Percentiles rank a stretch among this genome's conserved stretches.
phyloP scores from a whole-genome alignment of 2,797 vertebrate species.

The Syndactyla subalaris region DNA sequence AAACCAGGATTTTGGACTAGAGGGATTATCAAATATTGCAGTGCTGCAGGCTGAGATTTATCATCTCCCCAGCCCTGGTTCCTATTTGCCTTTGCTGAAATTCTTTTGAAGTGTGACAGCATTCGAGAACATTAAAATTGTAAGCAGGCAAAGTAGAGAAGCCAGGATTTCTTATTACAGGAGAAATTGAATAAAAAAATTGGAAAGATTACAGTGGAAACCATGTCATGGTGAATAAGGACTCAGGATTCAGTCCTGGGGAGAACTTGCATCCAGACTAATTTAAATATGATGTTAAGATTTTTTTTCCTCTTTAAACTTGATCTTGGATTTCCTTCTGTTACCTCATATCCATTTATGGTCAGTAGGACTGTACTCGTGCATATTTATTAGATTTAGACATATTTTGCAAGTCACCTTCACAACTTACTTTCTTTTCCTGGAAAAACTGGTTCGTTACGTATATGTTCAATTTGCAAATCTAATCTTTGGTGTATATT shows the following conservation, averaged over 20 bases:
- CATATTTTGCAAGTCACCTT: conserved; percentile 69
- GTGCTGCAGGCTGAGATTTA: background rate
- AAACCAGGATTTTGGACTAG: background rate
- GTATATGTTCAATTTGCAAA: conserved; percentile 46
- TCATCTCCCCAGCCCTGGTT: background rate
- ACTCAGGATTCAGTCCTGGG: background rate
- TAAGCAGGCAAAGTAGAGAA: background rate
- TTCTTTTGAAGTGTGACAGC: conserved; percentile 1
- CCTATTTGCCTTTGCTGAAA: conserved; percentile 13
- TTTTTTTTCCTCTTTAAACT: background rate
- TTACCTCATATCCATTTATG: conserved; percentile 1
- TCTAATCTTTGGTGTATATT: conserved; percentile 32
- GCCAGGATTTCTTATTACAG: background rate
- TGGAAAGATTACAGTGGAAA: background rate
- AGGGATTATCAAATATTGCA: background rate
- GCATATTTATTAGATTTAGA: conserved; percentile 34
- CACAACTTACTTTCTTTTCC: conserved; percentile 43
- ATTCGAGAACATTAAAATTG: background rate
- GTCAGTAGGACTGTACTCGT: background rate
- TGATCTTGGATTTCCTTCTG: background rate
- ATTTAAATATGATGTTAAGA: background rate
- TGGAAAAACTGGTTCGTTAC: conserved; percentile 59
- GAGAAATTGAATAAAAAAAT: background rate
- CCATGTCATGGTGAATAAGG: background rate
- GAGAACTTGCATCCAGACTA: background rate